Evolutionary conservation across 2,797 vertebrate species (phyloP), one percentile per base, ranked within the genome.

Genomic region (Cyprinodon diabolis): DNA sequence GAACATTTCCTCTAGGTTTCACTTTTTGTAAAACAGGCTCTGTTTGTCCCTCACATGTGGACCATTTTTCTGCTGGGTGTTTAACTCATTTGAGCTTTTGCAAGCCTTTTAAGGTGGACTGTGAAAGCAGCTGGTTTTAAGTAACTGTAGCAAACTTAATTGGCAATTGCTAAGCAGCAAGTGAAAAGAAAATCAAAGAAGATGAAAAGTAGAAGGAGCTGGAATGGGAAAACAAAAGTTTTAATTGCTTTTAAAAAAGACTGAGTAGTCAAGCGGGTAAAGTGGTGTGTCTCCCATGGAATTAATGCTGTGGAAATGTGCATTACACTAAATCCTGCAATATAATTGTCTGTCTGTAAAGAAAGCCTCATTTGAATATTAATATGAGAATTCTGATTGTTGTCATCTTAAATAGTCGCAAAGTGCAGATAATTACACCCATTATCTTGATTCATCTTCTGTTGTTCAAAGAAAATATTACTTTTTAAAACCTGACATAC

Each of bases 391-490:
- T 17, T 2, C 4, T 55, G 45, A 40, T 35, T 66, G 14, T 54
- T 76, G 75, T 77, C 17, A 69, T 75, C 30, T 70, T n/a, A 57
- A 78, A 76, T 79, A 58, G 14, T 9, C 23, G 43, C 57, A 77
- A 80, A 83, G 73, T 62, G 66, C 49, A 79, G 84, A 72, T 88
- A 80, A 87, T 83, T 82, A 77, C 82, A 68, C 62, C 75, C 12
- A 19, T 75, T 58, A 83, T 76, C 86, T 79, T 68, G 62, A 54
- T 40, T 47, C 40, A 12, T 17, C 66, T 58, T 47, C 72, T 58
- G 15, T 43, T 37, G 58, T 55, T 71, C n/a, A 40, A 6, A 2
- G 7, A 15, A 45, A 63, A 13, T 2, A 43, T 43, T 21, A 40
- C 17, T 43, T 63, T 23, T 63, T 3, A 14, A 63, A 60, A 62